phyloP scores from a whole-genome alignment of 2,888 invertebrate species.

The Leptopilina syphax region DNA sequence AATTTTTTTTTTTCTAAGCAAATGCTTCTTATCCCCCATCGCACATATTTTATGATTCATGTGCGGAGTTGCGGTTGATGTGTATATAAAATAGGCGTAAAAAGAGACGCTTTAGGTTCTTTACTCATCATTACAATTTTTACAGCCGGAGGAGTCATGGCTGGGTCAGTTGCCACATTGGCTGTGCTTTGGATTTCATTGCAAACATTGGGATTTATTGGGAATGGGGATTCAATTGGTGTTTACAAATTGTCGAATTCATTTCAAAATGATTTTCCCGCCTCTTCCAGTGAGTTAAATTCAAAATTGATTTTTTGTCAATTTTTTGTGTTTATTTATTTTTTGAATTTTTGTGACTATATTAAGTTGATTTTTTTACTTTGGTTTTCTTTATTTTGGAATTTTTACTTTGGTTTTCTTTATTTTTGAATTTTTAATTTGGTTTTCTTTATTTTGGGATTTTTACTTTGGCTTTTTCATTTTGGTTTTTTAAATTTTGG shows the following conservation, averaged over 20 bases:
- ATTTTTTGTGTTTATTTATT: not conserved
- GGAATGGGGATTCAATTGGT: slow-evolving; percentile 63
- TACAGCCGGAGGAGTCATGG: slow-evolving; percentile 72
- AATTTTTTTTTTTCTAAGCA: slow-evolving; percentile 10
- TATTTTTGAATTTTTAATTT: too few species aligned
- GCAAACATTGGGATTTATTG: slow-evolving; percentile 69
- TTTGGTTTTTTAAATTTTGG: too few species aligned
- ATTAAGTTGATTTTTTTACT: not conserved
- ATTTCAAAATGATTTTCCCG: slow-evolving; percentile 64
- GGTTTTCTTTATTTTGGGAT: too few species aligned
- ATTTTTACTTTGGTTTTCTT: too few species aligned
- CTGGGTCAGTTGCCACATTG: slow-evolving; percentile 70
- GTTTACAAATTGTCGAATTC: slow-evolving; percentile 62
- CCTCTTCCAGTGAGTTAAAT: slow-evolving; percentile 62
- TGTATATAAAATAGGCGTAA: slow-evolving; percentile 10
- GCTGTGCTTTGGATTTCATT: slow-evolving; percentile 69
- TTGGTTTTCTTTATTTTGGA: too few species aligned
- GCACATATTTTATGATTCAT: not conserved
- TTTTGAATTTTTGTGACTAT: not conserved
- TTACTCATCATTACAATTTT: slow-evolving; percentile 43
- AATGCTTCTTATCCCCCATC: slow-evolving; percentile 16
- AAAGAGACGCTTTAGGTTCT: not conserved
- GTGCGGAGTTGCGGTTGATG: not conserved
- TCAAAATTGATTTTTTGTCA: too few species aligned
- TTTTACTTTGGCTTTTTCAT: too few species aligned